Base-by-base conservation (phyloP, 37 sponge, comb jelly and placozoan species). In the Chondrilla cf. caribensis region DNA sequence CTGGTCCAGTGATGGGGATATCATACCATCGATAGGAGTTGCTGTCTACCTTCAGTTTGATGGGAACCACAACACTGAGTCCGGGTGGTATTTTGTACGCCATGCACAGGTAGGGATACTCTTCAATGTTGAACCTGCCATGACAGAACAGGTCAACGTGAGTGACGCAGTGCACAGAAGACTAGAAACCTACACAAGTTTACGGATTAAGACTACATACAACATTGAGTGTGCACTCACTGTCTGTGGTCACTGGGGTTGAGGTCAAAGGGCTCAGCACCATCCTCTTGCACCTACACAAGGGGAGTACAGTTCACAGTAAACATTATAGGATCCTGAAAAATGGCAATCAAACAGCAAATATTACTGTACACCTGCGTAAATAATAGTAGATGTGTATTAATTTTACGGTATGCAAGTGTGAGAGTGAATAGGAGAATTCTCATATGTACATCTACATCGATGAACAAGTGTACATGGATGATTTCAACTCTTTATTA, bases 1-100 rank as follows among this genome's bases (percentile, higher is more conserved):
- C 9, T 11, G 6, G 9, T 47, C 51, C 51, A 47, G 11, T 47
- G 51, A 77, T 2, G 8, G 41, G 8, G 25, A 51, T 3, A 79
- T 80, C n/a, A 21, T 64, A n/a, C 54, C 43, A 64, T 17, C 41
- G 41, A 6, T 37, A 39, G 41, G 37, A n/a, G 62, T 55, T 37
- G 54, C 62, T 3, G 41, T 43, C 40, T n/a, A n/a, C n/a, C 81
- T 68, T 47, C 6, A 47, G 51, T 11, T 47, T 47, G 51, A 47
- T 11, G 51, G 51, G 51, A 47, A 47, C 9, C 51, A 47, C 51
- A 47, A 47, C 51, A 64, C 40, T 77, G 36, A 76, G 32, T 28
- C 79, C 91, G 15, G 32, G 83, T 25, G 91, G 91, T 2, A 93
- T 84, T 41, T 90, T 89, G 62, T 93, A 93, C 0, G 86, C 94